phyloP scores from a whole-genome alignment of 1,140 invertebrate species.

The Bombus affinis region DNA sequence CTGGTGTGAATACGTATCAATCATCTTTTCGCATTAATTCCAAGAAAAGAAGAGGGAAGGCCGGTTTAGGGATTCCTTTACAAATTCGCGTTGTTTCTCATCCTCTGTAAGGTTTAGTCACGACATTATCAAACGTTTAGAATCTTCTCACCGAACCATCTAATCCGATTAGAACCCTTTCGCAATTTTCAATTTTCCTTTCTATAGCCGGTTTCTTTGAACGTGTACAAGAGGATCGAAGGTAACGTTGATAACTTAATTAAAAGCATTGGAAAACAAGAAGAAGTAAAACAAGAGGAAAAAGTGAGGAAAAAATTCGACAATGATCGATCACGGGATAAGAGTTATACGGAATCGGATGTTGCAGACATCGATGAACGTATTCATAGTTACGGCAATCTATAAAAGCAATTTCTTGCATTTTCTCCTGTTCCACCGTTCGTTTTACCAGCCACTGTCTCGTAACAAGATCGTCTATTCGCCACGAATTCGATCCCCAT shows the following conservation, averaged over 20 bases:
- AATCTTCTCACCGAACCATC: not conserved
- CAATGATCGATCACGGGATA: too few species aligned
- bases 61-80: not conserved
- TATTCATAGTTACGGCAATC: not conserved
- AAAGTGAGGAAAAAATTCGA: too few species aligned
- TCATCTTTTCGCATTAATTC: not conserved
- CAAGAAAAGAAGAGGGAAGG: rapidly evolving
- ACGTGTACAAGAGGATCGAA: not conserved
- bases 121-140: not conserved
- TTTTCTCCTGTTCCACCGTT: not conserved
- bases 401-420: conserved; percentile 34
- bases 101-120: not conserved
- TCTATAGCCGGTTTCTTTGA: not conserved
- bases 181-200: not conserved
- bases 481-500: not conserved
- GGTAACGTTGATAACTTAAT: not conserved
- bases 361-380: not conserved
- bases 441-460: not conserved
- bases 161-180: too few species aligned
- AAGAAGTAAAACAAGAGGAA: not conserved
- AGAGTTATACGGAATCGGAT: too few species aligned
- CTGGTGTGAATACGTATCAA: not conserved
- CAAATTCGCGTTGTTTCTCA: not conserved
- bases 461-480: conserved; percentile 9
- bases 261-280: not conserved